Percentiles rank a stretch among this genome's conserved stretches.
phyloP scores from a whole-genome alignment of 2,113 vertebrate species.

The Pithys albifrons region DNA sequence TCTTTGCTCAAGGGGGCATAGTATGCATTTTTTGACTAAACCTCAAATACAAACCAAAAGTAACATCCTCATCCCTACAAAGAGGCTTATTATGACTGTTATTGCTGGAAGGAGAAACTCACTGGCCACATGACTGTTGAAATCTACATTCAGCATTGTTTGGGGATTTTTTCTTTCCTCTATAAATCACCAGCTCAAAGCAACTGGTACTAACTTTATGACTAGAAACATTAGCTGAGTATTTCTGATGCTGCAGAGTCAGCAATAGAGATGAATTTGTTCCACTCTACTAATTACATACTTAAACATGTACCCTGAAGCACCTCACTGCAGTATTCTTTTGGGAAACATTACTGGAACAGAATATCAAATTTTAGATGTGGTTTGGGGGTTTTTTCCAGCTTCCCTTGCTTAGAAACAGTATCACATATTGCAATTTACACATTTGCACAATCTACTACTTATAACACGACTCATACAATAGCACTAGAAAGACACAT shows the following conservation, averaged over 20 bases:
- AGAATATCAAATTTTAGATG: background rate
- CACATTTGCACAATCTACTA: background rate
- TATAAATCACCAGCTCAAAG: background rate
- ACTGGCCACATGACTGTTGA: slow-evolving; percentile 55
- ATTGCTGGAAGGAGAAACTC: slow-evolving; percentile 65
- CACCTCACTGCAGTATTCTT: background rate
- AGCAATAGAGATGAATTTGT: background rate
- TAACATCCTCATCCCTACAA: slow-evolving; percentile 58
- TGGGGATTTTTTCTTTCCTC: background rate
- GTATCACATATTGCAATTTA: background rate
- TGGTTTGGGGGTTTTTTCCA: background rate
- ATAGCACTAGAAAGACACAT: background rate
- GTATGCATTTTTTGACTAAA: slow-evolving; percentile 60
- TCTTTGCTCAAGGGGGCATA: slow-evolving; percentile 36
- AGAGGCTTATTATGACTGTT: slow-evolving; percentile 56
- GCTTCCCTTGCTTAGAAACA: background rate
- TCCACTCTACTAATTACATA: background rate
- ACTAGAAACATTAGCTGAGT: slow-evolving; percentile 10
- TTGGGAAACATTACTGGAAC: background rate
- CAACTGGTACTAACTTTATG: slow-evolving; percentile 1
- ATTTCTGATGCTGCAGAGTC: slow-evolving; percentile 1
- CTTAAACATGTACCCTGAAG: background rate
- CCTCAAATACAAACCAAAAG: slow-evolving; percentile 70
- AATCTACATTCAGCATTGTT: slow-evolving; percentile 55
- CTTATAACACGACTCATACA: background rate